phyloP scores from a whole-genome alignment of 2,888 invertebrate species.

The Beris morrisii region DNA sequence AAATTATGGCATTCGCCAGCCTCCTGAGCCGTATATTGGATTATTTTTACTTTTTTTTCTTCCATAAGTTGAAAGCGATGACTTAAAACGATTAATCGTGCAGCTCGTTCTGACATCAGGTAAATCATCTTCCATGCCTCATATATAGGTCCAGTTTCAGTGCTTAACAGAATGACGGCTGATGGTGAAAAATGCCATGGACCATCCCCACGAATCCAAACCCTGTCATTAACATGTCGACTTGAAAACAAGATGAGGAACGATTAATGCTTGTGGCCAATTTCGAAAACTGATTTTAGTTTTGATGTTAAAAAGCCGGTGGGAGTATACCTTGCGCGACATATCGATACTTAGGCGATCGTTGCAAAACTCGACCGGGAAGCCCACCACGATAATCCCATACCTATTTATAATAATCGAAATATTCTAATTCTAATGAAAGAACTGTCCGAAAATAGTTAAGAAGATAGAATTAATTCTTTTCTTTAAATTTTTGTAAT shows the following conservation, averaged over 20 bases:
- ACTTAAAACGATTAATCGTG: conserved; percentile 38
- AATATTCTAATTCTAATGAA: too few species aligned
- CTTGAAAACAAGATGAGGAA: conserved; percentile 50
- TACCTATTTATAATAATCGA: too few species aligned
- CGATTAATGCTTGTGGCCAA: conserved; percentile 52
- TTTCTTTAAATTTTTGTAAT: too few species aligned
- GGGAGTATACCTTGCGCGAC: too few species aligned
- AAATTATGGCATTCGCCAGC: not conserved
- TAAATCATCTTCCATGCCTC: conserved; percentile 1
- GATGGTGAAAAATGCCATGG: conserved; percentile 32
- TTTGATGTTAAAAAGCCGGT: conserved; percentile 15
- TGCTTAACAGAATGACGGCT: conserved; percentile 2
- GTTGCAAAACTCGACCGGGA: too few species aligned
- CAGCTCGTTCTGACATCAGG: conserved; percentile 23
- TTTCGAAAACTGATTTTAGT: conserved; percentile 39
- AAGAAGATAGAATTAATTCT: too few species aligned
- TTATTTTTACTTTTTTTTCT: conserved; percentile 10
- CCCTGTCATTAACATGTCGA: conserved; percentile 52
- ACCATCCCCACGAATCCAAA: conserved; percentile 36
- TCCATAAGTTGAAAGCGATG: conserved; percentile 30
- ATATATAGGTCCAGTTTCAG: not conserved
- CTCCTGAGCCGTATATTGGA: conserved; percentile 1
- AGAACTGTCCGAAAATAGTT: too few species aligned
- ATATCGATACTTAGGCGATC: too few species aligned
- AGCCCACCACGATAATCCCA: too few species aligned